Evolutionary conservation across 2,113 vertebrate genomes (phyloP), one percentile per base, ranked within the genome.

Genomic region (Patagioenas fasciata): DNA sequence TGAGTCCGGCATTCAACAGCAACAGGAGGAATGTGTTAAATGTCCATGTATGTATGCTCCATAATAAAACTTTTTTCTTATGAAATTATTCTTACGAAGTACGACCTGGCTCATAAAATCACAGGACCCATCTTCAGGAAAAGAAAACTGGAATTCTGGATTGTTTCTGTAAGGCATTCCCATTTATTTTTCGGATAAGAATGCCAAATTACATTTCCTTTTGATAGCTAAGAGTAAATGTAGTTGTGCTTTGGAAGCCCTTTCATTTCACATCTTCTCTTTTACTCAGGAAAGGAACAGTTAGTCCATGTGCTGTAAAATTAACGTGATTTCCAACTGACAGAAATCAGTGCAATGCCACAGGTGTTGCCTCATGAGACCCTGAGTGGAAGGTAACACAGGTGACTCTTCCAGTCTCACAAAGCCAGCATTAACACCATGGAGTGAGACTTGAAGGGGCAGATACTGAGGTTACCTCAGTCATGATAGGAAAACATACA

Each of bases 181-280:
- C 61, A 74, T 51, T 80, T 81, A 20, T 74, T 56, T 56, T 48
- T 94, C 85, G 44, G 87, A 69, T 61, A 94, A 87, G 72, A 92
- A 75, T 23, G 36, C 36, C 72, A 92, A 85, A 14, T 66, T n/a
- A 62, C 6, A 32, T 96, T 92, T 94, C 73, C 71, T 66, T 58
- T 56, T 61, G 61, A 61, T 67, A 65, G 17, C 23, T 32, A 93
- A 42, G 44, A 81, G 71, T 19, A 90, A 93, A 75, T 74, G 40
- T 1, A 13, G 72, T 9, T 80, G 62, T 70, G 50, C 23, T 94
- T 77, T 57, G 56, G 32, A 94, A 91, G 16, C 20, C 51, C 17
- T 77, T 75, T 80, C 12, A 47, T 62, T 61, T 40, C 34, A 16
- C 36, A 61, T 23, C 23, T 82, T 91, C 80, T 61, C 40, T 93